A percentile compares a stretch with the other conserved stretches of the same genome.
These are phyloP conservation scores for Aldabrachelys gigantea DNA, from an alignment of 2,113 vertebrate genomes.

Conservation along the genomic window DNA sequence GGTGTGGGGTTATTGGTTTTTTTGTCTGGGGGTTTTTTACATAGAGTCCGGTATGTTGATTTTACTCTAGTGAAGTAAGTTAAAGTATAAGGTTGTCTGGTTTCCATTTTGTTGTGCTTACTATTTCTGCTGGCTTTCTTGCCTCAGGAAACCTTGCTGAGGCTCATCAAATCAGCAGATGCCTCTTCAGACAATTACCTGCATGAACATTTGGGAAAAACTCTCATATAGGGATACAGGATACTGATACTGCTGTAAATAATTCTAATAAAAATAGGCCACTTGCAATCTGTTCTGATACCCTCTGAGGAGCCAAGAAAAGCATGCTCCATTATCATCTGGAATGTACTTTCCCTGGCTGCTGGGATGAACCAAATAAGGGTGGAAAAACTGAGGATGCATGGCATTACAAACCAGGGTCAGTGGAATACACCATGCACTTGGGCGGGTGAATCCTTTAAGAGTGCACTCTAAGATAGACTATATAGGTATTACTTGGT, in stretches of 20 bases:
- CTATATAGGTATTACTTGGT: conserved; percentile 32
- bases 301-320: conserved; percentile 47
- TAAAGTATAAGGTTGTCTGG: background rate
- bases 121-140: background rate
- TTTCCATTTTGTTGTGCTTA: background rate
- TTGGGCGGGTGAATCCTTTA: conserved; percentile 39
- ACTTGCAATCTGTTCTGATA: conserved; percentile 20
- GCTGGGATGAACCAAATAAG: conserved; percentile 45
- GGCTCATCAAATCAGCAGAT: background rate
- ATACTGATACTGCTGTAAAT: conserved; percentile 31
- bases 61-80: background rate
- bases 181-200: conserved; percentile 38
- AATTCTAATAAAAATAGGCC: conserved; percentile 18
- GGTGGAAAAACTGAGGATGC: conserved; percentile 31
- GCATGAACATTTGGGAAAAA: conserved; percentile 59
- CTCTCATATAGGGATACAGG: conserved; percentile 51
- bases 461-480: conserved; percentile 4
- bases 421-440: conserved; percentile 24
- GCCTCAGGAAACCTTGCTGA: conserved; percentile 4
- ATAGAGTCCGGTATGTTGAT: background rate
- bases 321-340: conserved; percentile 50
- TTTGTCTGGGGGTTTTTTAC: background rate
- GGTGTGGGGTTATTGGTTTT: too few species aligned
- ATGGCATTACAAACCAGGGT: conserved; percentile 10
- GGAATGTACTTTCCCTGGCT: conserved; percentile 28